Conservation (phyloP, 2,888 invertebrate species). For the Pseudanteris insignis region DNA sequence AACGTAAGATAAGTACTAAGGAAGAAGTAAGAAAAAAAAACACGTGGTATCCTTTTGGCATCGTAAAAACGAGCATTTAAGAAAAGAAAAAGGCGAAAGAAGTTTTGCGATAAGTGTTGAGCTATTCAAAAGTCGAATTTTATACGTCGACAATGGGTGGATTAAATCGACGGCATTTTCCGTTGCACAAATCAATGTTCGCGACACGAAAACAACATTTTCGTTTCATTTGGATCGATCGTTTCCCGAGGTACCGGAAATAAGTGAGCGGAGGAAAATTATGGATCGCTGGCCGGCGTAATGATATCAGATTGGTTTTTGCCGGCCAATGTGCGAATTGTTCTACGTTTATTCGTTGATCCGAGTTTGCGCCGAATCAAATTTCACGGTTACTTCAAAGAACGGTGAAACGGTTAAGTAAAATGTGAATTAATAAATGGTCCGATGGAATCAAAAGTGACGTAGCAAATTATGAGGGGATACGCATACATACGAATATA, state of each 20-base stretch:
- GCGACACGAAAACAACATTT: constrained; percentile 10
- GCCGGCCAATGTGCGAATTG: constrained; percentile 14
- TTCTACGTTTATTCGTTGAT: constrained; percentile 19
- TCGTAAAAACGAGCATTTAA: no score
- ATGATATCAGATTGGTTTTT: constrained; percentile 4
- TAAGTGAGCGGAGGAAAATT: constrained; percentile 8
- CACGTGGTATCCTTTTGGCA: no score
- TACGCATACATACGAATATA: constrained; percentile 35
- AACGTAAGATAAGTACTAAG: no score
- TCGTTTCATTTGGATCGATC: constrained; percentile 15
- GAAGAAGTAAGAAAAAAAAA: no score
- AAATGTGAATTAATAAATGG: constrained; percentile 30
- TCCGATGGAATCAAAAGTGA: constrained; percentile 26
- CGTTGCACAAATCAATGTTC: constrained; percentile 7
- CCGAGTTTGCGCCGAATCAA: constrained; percentile 5
- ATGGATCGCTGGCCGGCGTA: background rate
- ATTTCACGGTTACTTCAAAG: constrained; percentile 14
- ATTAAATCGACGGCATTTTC: constrained; percentile 10
- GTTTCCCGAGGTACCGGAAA: constrained; percentile 5
- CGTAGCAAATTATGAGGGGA: constrained; percentile 27
- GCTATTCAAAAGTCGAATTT: constrained; percentile 8
- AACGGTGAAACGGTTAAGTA: constrained; percentile 7
- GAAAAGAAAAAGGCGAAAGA: no score
- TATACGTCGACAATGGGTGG: constrained; percentile 2
- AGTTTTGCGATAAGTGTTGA: constrained; percentile 1